A percentile compares a stretch with the other conserved stretches of the same genome.
These are phyloP conservation scores for Cylloceria caligata DNA, from an alignment of 2,888 invertebrate species.

Conservation along the genomic window DNA sequence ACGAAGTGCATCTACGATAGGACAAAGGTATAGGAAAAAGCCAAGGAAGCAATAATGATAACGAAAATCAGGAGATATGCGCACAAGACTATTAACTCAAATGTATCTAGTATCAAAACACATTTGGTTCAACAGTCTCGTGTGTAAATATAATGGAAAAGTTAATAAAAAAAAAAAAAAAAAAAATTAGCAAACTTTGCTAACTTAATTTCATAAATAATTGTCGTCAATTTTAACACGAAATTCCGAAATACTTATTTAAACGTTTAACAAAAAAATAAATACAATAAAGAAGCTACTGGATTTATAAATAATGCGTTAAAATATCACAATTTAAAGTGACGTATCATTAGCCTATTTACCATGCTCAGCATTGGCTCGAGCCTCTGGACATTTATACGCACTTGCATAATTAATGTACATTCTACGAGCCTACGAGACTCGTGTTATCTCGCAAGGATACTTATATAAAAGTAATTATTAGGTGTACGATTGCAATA, in stretches of 20 bases:
- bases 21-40: no score
- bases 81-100: no score
- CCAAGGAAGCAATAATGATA: no score
- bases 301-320: background rate
- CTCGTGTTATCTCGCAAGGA: slow-evolving; percentile 16
- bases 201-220: no score
- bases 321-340: background rate
- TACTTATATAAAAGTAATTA: slow-evolving; percentile 23
- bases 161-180: no score
- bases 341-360: slow-evolving; percentile 2
- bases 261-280: background rate
- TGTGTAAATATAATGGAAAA: no score
- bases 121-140: no score
- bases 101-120: no score
- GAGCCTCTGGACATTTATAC: background rate
- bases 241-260: background rate
- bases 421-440: slow-evolving; percentile 23
- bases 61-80: no score
- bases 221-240: background rate
- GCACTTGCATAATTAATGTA: background rate
- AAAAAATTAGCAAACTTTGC: no score
- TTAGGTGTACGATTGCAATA: background rate
- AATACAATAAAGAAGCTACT: background rate
- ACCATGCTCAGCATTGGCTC: background rate
- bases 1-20: no score